Conservation (phyloP, 1,140 invertebrate species). For the Rhyzopertha dominica region DNA sequence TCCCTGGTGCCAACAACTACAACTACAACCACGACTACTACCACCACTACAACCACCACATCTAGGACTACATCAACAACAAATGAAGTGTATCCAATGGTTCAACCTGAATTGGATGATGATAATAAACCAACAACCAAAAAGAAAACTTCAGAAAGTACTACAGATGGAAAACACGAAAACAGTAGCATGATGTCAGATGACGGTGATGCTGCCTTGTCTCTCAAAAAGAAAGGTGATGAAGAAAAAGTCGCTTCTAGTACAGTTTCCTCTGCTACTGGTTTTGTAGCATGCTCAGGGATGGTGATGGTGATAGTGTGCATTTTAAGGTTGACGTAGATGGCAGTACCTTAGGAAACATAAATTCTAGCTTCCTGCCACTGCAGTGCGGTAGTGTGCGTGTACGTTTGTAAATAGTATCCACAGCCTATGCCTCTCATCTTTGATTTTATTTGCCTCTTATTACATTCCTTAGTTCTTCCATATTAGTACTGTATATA, state of each 20-base stretch:
- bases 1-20: conserved; percentile 71
- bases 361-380: too few relatives aligned
- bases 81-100: conserved; percentile 44
- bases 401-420: too few relatives aligned
- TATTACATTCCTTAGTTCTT: too few relatives aligned
- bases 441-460: too few relatives aligned
- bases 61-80: conserved; percentile 54
- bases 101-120: conserved; percentile 32
- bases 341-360: too few relatives aligned
- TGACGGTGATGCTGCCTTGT: conserved; percentile 25
- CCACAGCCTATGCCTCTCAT: too few relatives aligned
- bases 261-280: conserved; percentile 5
- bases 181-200: conserved; percentile 32
- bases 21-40: conserved; percentile 65
- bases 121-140: conserved; percentile 16
- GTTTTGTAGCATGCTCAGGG: too few relatives aligned
- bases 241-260: background rate
- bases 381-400: too few relatives aligned
- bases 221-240: conserved; percentile 31
- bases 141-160: conserved; percentile 13
- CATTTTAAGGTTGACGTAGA: too few relatives aligned
- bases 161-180: conserved; percentile 21
- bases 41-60: conserved; percentile 57
- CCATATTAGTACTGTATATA: too few relatives aligned
- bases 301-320: too few relatives aligned